A percentile compares a stretch with the other conserved stretches of the same genome.
These are phyloP conservation scores for Erpetoichthys calabaricus DNA, from an alignment of 2,797 vertebrate species.

Conservation along the genomic window DNA sequence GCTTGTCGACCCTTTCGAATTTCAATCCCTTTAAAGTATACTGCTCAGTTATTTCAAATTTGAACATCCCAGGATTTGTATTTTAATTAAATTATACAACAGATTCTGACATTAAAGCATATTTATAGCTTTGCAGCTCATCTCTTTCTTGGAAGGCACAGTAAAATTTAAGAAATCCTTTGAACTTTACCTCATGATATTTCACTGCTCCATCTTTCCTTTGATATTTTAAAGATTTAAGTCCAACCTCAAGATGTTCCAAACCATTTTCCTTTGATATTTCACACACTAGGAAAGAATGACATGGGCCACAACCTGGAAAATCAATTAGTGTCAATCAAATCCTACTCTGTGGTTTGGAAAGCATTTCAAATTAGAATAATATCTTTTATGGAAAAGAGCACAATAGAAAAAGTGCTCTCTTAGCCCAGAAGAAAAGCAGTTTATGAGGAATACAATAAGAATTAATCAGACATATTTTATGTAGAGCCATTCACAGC, in stretches of 20 bases:
- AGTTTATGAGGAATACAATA: too few relatives aligned
- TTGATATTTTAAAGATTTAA: neutral
- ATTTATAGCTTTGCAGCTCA: too few relatives aligned
- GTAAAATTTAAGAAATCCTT: conserved; percentile 1
- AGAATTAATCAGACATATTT: too few relatives aligned
- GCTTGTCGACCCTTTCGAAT: too few relatives aligned
- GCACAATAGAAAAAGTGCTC: neutral
- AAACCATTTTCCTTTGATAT: conserved; percentile 1
- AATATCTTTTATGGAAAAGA: neutral
- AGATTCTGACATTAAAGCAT: too few relatives aligned
- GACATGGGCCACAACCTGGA: neutral
- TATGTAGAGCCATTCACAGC: too few relatives aligned
- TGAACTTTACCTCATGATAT: neutral
- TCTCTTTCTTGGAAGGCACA: neutral
- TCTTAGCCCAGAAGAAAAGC: too few relatives aligned
- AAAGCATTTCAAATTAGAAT: too few relatives aligned
- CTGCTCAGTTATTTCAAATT: too few relatives aligned
- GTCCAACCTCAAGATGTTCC: neutral
- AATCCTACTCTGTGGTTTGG: neutral
- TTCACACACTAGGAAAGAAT: conserved; percentile 1
- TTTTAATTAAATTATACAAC: too few relatives aligned
- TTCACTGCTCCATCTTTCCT: neutral
- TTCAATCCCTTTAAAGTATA: too few relatives aligned
- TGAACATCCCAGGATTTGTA: too few relatives aligned
- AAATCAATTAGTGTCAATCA: neutral